These are phyloP conservation scores for Stichopus chloronotus DNA, from an alignment of 35 echinoderm and acorn worm species.

Conservation along the genomic window DNA sequence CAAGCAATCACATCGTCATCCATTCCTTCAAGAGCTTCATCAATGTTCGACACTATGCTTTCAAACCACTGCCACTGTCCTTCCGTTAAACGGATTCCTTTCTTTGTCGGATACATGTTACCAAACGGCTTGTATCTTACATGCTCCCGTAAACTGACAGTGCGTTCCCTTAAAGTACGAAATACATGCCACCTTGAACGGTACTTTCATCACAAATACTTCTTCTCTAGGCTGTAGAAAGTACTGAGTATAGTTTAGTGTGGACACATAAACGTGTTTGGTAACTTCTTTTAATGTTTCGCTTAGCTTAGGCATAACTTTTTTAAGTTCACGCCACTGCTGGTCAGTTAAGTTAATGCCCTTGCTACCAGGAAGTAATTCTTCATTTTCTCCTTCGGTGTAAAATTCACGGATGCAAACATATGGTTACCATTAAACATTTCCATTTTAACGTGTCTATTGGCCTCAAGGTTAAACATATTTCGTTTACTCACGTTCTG, in stretches of 20 bases:
- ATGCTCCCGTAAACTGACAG: conserved; percentile 21
- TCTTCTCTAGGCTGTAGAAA: conserved; percentile 1
- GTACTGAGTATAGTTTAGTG: background rate
- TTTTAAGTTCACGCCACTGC: conserved; percentile 28
- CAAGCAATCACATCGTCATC: background rate
- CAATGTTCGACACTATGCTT: conserved; percentile 24
- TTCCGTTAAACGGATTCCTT: conserved; percentile 36
- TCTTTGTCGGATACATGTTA: conserved; percentile 25
- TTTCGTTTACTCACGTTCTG: too few relatives aligned
- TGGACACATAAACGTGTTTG: background rate
- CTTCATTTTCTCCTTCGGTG: background rate
- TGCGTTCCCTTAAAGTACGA: background rate
- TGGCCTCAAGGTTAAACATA: background rate
- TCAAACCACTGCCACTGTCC: conserved; percentile 19
- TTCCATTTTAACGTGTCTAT: background rate
- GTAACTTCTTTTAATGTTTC: conserved; percentile 3
- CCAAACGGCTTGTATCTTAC: conserved; percentile 12
- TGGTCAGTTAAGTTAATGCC: conserved; percentile 8
- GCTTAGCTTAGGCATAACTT: background rate
- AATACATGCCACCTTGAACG: conserved; percentile 15
- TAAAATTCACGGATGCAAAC: conserved; percentile 31
- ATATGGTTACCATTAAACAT: conserved; percentile 2
- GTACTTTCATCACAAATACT: background rate
- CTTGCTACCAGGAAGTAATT: background rate
- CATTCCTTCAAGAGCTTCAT: background rate